phyloP scores from a whole-genome alignment of 2,888 invertebrate genomes.

The Pterobdella sp. region DNA sequence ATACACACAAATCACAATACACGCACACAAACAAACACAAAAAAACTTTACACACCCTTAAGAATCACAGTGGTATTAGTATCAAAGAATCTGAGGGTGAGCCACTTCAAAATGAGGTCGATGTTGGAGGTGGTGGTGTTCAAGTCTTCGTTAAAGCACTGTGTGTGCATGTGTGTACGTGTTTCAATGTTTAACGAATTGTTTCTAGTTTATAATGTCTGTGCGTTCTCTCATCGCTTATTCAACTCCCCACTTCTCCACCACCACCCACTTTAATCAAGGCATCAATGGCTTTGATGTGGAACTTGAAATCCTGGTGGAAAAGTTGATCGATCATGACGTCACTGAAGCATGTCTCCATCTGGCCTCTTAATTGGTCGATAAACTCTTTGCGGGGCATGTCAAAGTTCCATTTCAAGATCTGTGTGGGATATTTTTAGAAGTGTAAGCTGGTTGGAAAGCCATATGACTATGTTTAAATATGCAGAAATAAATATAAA shows the following conservation, averaged over 20 bases:
- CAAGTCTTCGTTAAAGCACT: conserved; percentile 26
- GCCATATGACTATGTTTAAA: too few species aligned
- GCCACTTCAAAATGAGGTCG: conserved; percentile 90
- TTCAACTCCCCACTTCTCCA: background rate
- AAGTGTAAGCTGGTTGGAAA: too few species aligned
- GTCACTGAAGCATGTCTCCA: conserved; percentile 82
- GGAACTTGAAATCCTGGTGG: conserved; percentile 81
- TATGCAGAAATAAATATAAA: too few species aligned
- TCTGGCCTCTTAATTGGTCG: conserved; percentile 79
- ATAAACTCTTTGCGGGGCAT: conserved; percentile 87
- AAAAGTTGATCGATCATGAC: conserved; percentile 82
- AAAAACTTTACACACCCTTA: conserved; percentile 54
- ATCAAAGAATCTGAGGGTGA: conserved; percentile 91
- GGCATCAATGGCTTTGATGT: conserved; percentile 86
- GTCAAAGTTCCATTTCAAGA: conserved; percentile 87
- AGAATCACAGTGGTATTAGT: conserved; percentile 94
- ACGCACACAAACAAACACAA: background rate
- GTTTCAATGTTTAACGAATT: background rate
- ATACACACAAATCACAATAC: background rate
- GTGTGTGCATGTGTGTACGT: background rate
- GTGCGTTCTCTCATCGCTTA: background rate
- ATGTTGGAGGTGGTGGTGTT: conserved; percentile 77
- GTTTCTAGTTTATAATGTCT: background rate
- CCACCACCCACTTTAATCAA: conserved; percentile 52
- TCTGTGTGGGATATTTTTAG: conserved; percentile 45